Evolutionary conservation across 2,797 vertebrate species (phyloP).

Genomic region (Chaenodraco wilsoni): DNA sequence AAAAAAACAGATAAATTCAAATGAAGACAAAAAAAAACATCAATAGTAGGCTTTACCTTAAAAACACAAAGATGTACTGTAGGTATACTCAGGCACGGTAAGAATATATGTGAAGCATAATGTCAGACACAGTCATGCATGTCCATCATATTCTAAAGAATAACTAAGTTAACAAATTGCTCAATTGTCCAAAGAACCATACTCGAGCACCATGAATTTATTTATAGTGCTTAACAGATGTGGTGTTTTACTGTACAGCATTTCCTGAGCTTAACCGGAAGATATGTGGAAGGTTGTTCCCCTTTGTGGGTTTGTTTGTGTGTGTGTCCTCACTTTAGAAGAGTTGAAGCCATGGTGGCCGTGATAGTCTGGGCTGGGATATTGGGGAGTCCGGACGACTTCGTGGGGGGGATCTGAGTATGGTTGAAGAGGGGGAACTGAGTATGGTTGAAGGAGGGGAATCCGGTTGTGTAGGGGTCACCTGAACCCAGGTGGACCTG

Average conservation of each 20-base stretch:
- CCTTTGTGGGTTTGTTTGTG: neutral
- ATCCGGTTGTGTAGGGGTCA: constrained; percentile 95
- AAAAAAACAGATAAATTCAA: neutral
- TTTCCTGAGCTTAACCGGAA: too few species aligned
- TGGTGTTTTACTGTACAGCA: too few species aligned
- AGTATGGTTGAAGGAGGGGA: constrained; percentile 96
- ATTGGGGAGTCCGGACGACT: constrained; percentile 89
- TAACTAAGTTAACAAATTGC: too few species aligned
- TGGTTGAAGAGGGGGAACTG: constrained; percentile 93
- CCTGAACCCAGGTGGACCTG: constrained; percentile 95
- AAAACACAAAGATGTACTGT: neutral
- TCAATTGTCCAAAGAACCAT: too few species aligned
- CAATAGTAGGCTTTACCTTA: neutral
- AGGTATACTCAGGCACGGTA: neutral
- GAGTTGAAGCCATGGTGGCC: constrained; percentile 40
- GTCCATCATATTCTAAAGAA: too few species aligned
- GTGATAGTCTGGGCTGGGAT: constrained; percentile 93
- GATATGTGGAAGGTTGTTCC: too few species aligned
- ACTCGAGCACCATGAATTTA: too few species aligned
- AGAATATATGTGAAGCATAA: neutral
- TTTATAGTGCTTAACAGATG: too few species aligned
- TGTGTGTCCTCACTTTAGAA: constrained; percentile 82
- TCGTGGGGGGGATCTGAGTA: constrained; percentile 90
- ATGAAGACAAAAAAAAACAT: neutral
- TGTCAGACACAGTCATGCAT: neutral